Base-by-base conservation (phyloP, 1,140 invertebrate species). In the Heliconius nattereri region DNA sequence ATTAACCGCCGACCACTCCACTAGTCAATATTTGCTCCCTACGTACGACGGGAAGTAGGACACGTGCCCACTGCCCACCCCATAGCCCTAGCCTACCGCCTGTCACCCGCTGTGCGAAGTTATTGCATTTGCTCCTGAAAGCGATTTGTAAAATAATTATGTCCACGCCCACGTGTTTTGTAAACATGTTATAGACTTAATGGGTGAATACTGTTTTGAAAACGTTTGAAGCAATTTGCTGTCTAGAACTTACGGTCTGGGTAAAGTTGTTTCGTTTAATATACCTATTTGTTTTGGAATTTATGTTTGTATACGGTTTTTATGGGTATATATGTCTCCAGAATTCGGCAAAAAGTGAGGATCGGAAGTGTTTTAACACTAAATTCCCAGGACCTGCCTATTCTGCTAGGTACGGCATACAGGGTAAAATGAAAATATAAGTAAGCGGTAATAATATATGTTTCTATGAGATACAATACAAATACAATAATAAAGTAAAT, bases 21-120 rank as follows among this genome's bases (percentile, higher is more conserved):
- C 70, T 37, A 54, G 76, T 77, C 76, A 77, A 77, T 77, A 77
- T 77, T 77, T 77, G 76, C 35, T 60, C 32, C 60, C 57, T 71
- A 40, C 60, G 40, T 29, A 19, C 45, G 45, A 37, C 70, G 76
- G 76, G 76, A 77, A 77, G 45, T 72, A 32, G 76, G 66, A 52
- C 66, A 76, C 60, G 40, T 71, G 71, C 26, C 40, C 13, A 45
- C 40, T 45, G 40, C 13, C 40, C 40, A 45, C 40, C 40, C 40
- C 40, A 45, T 45, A 16, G 5, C 3, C 40, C 11, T 2, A 16
- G 35, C 29, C 20, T 3, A n/a, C 1, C 19, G 19, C 71, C 40
- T 45, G 40, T 45, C 35, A 1, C 32, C 60, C 26, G 60, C 60
- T 23, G 9, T 57, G 60, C 11, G 26, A 66, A 66, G 9, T 66